These are phyloP conservation scores for Bucorvus abyssinicus DNA, from an alignment of 2,797 vertebrate genomes.

Conservation along the genomic window DNA sequence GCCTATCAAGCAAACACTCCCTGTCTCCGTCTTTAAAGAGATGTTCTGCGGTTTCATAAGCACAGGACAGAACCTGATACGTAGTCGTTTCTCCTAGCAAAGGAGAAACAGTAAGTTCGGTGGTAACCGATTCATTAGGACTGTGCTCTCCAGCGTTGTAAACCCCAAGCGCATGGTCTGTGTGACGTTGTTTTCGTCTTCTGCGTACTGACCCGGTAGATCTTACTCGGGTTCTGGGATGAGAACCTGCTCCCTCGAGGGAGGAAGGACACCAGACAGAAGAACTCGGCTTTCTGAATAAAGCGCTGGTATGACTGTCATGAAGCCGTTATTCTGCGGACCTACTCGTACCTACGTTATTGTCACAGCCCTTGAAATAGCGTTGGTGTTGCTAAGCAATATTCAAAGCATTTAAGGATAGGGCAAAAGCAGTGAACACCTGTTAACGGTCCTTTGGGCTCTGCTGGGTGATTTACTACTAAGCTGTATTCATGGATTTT, in stretches of 20 bases:
- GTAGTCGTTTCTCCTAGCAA: background rate
- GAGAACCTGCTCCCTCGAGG: background rate
- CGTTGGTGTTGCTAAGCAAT: conserved; percentile 61
- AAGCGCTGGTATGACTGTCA: background rate
- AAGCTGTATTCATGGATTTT: background rate
- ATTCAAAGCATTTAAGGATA: conserved; percentile 44
- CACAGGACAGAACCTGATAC: background rate
- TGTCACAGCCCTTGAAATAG: conserved; percentile 49
- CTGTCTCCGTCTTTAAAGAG: background rate
- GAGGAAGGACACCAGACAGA: background rate
- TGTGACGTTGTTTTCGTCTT: background rate
- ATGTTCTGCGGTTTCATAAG: background rate
- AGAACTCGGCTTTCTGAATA: background rate
- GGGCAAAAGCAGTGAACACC: conserved; percentile 38
- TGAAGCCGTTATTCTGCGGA: conserved; percentile 36
- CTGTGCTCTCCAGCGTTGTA: background rate
- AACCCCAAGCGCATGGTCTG: background rate
- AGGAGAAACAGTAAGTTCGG: background rate
- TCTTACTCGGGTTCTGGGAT: background rate
- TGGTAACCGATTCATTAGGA: background rate
- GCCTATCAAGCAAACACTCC: background rate
- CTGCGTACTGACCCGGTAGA: background rate
- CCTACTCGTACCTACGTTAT: conserved; percentile 30
- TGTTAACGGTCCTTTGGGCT: conserved; percentile 31
- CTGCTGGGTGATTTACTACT: conserved; percentile 27